Base-by-base conservation (phyloP, 92 coral and sea anemone species). In the Paragorgia papillata region DNA sequence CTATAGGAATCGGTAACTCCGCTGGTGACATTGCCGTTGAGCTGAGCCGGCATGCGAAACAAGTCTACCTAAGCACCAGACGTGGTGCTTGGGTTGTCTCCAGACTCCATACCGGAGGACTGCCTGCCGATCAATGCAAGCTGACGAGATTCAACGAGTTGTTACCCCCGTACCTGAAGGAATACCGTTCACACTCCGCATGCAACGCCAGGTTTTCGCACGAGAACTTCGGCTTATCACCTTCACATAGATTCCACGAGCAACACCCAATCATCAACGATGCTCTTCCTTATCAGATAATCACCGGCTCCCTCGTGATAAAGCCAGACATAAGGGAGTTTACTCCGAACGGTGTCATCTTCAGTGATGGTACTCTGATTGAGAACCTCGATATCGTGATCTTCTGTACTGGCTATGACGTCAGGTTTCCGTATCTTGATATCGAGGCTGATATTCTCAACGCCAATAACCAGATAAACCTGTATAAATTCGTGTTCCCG, bases 21-120 rank as follows among this genome's bases (percentile, higher is more conserved):
- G 97, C 92, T 57, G 97, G 98, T 29, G 96, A 94, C 30, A 90
- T 94, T 46, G 86, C 94, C 9, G 98, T 94, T 64, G 98, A 94
- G 68, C 90, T 94, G 19, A 88, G 98, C 59, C 88, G 97, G 18
- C 95, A 90, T 55, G 84, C 92, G 7, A 66, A 84, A 1, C 71
- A 83, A 33, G 98, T 91, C 2, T 91, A 74, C 44, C 97, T 94
- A 10, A 94, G 98, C 46, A 94, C 94, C 25, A 91, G 98, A 31
- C 69, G 87, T 50, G 98, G 96, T 25, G 79, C 95, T 13, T 94
- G 97, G 97, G 89, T 94, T 0, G 46, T 94, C 21, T 90, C 97
- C 24, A 85, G 97, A 17, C 68, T 94, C 14, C 66, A 64, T 40
- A 49, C 75, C 30, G 87, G 90, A 24, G 98, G 98, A 0, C 18